phyloP scores from a whole-genome alignment of 2,113 vertebrate species.

The Scolopax mira region DNA sequence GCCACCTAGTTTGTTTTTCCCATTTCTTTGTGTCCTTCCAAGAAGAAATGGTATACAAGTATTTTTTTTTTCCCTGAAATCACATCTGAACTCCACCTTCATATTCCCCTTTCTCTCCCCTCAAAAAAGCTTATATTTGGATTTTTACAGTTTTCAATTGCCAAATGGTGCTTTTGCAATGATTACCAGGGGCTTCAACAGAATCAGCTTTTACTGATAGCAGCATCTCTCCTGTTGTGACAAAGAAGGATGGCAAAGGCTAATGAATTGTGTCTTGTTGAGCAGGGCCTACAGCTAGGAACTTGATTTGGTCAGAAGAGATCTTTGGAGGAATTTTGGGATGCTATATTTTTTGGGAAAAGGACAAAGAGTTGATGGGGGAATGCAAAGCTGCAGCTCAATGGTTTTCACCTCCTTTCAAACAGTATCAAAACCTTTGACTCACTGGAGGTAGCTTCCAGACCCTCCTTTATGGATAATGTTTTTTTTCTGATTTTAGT shows the following conservation, averaged over 20 bases:
- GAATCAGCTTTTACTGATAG: neutral
- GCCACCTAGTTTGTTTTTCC: neutral
- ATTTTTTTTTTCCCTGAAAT: neutral
- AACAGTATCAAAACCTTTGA: neutral
- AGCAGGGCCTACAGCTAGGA: neutral
- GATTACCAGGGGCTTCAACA: neutral
- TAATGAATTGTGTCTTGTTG: neutral
- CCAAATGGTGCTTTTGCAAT: neutral
- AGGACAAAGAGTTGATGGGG: neutral
- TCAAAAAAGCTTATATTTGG: neutral
- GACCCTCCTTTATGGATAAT: neutral
- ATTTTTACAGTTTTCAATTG: neutral
- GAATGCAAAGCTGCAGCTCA: neutral
- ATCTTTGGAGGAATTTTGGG: neutral
- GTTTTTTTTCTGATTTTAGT: neutral
- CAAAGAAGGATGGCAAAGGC: neutral
- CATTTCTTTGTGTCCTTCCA: neutral
- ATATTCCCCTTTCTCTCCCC: fast-evolving
- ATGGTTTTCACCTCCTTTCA: neutral
- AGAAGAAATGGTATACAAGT: neutral
- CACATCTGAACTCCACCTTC: neutral
- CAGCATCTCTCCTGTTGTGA: neutral
- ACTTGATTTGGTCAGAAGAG: neutral
- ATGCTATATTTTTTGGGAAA: neutral
- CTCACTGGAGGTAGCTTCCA: neutral